A percentile compares a stretch with the other conserved stretches of the same genome.
These are phyloP conservation scores for Cyclura pinguis DNA, from an alignment of 2,797 vertebrate species.

Conservation along the genomic window DNA sequence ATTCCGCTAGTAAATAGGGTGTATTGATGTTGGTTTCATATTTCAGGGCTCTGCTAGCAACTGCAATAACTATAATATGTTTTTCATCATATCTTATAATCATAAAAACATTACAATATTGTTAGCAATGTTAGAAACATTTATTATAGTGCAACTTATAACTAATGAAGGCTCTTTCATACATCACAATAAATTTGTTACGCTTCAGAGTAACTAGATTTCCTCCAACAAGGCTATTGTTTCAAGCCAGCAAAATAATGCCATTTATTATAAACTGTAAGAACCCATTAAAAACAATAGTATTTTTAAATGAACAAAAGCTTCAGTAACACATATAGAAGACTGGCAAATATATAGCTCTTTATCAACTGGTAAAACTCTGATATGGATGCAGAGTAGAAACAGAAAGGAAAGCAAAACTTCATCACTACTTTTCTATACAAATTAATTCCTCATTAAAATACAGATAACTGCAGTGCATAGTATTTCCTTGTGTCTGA, in stretches of 20 bases:
- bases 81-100: no score
- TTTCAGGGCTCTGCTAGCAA: no score
- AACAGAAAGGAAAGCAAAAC: constrained; percentile 20
- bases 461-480: constrained; percentile 12
- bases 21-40: no score
- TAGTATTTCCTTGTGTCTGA: constrained; percentile 23
- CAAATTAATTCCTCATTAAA: constrained; percentile 36
- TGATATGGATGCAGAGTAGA: constrained; percentile 41
- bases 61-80: no score
- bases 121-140: not conserved
- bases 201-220: no score
- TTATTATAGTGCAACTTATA: not conserved
- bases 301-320: constrained; percentile 2
- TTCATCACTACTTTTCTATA: constrained; percentile 48
- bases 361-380: constrained; percentile 56
- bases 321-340: constrained; percentile 61
- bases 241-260: not conserved
- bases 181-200: not conserved
- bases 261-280: not conserved
- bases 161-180: not conserved
- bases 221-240: not conserved
- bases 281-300: not conserved
- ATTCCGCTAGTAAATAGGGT: no score
- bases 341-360: constrained; percentile 54
- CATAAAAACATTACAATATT: not conserved